Percentiles rank a stretch among this genome's conserved stretches.
phyloP scores from a whole-genome alignment of 2,113 vertebrate species.

The Agapornis roseicollis region DNA sequence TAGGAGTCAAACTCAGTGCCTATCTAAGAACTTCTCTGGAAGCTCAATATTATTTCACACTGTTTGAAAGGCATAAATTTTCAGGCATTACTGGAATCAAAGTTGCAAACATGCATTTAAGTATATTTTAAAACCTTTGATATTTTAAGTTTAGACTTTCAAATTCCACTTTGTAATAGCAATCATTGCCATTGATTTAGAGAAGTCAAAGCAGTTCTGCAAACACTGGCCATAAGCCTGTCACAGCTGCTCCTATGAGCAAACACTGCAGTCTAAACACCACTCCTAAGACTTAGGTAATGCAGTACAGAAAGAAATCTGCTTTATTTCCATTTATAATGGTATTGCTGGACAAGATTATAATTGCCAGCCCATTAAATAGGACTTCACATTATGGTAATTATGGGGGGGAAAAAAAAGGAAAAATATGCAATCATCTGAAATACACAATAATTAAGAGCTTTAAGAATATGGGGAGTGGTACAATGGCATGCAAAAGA shows the following conservation, averaged over 20 bases:
- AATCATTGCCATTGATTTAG: not conserved
- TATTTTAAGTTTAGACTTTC: not conserved
- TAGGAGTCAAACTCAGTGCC: not conserved
- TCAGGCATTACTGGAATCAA: not conserved
- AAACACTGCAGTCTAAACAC: not conserved
- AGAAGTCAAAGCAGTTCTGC: constrained; percentile 1
- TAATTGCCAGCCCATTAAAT: not conserved
- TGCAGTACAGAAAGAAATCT: not conserved
- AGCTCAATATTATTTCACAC: not conserved
- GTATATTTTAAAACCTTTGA: not conserved
- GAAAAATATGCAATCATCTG: not conserved
- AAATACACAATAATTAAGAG: not conserved
- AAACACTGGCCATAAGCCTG: not conserved
- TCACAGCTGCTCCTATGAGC: not conserved
- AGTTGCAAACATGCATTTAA: not conserved
- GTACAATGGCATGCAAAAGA: not conserved
- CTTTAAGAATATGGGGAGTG: not conserved
- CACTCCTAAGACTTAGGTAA: not conserved
- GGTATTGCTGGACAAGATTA: not conserved
- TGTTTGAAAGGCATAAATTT: not conserved
- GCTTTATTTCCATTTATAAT: not conserved
- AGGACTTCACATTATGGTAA: not conserved
- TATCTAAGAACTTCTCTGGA: not conserved
- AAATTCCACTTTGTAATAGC: not conserved
- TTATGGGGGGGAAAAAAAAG: not conserved